Evolutionary conservation across 2,113 vertebrate species (phyloP).

Genomic region (Sialia sialis): DNA sequence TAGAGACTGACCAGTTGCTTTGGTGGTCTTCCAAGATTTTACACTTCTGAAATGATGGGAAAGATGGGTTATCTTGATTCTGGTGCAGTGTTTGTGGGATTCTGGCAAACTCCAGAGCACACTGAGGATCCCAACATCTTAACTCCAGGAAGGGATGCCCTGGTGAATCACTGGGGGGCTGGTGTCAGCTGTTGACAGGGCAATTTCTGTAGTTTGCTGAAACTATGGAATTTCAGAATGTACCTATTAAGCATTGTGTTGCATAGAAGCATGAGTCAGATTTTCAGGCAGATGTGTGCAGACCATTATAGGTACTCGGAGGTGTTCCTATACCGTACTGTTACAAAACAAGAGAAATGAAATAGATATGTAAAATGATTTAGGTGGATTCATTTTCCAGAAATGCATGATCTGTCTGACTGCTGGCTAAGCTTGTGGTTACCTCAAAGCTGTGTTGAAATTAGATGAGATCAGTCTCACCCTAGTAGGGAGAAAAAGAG

Average conservation of each 20-base stretch:
- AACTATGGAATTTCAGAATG: neutral
- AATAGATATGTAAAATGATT: neutral
- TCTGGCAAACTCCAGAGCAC: neutral
- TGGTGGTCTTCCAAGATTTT: neutral
- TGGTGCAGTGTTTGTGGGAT: accelerated
- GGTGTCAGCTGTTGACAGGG: neutral
- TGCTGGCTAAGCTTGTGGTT: neutral
- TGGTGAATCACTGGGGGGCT: neutral
- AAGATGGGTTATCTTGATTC: neutral
- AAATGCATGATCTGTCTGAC: neutral
- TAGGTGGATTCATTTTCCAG: neutral
- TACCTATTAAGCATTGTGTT: neutral
- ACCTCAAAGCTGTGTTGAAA: neutral
- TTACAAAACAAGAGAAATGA: neutral
- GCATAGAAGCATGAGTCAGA: neutral
- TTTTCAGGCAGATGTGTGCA: neutral
- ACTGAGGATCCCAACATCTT: neutral
- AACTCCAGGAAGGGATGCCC: neutral
- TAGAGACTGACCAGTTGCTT: neutral
- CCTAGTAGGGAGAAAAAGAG: neutral
- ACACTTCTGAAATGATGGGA: neutral
- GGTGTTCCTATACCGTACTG: neutral
- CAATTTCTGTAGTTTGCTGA: neutral
- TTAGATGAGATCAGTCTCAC: neutral
- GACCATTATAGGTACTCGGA: accelerated